Percentiles rank a stretch among this genome's conserved stretches.
These are phyloP conservation scores for Hylia prasina DNA, from an alignment of 2,113 vertebrate genomes.

Conservation along the genomic window DNA sequence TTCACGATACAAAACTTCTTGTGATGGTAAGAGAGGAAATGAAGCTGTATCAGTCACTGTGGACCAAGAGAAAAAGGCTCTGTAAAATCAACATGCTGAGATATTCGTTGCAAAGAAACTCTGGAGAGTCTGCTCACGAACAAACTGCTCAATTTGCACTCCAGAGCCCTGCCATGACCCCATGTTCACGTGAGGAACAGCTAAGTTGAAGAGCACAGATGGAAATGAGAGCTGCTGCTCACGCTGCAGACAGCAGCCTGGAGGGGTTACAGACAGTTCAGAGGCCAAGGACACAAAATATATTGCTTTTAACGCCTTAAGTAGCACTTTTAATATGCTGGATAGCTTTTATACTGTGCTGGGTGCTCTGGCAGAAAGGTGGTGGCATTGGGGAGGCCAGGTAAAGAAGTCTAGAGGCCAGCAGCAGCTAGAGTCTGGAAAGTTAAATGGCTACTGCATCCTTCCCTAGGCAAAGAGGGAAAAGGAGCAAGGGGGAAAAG, in stretches of 20 bases:
- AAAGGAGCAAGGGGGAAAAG: neutral
- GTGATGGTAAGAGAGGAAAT: neutral
- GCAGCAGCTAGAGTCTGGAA: neutral
- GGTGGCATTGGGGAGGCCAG: neutral
- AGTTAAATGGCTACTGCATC: neutral
- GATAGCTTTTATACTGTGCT: neutral
- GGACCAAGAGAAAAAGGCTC: neutral
- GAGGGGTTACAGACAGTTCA: neutral
- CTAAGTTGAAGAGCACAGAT: neutral
- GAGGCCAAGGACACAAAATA: neutral
- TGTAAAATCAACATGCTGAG: neutral
- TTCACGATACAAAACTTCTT: neutral
- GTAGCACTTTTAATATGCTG: neutral
- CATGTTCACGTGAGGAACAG: rapidly evolving
- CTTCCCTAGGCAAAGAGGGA: neutral
- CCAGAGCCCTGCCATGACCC: rapidly evolving
- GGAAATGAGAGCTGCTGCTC: neutral
- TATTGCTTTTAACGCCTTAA: neutral
- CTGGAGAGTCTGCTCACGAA: neutral
- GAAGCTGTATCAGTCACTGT: neutral
- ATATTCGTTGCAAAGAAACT: neutral
- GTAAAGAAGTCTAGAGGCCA: neutral
- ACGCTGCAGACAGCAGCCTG: neutral
- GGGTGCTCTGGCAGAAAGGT: neutral
- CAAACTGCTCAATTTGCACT: neutral